Base-by-base conservation (phyloP, 1,140 invertebrate species). In the Polypedilum vanderplanki region DNA sequence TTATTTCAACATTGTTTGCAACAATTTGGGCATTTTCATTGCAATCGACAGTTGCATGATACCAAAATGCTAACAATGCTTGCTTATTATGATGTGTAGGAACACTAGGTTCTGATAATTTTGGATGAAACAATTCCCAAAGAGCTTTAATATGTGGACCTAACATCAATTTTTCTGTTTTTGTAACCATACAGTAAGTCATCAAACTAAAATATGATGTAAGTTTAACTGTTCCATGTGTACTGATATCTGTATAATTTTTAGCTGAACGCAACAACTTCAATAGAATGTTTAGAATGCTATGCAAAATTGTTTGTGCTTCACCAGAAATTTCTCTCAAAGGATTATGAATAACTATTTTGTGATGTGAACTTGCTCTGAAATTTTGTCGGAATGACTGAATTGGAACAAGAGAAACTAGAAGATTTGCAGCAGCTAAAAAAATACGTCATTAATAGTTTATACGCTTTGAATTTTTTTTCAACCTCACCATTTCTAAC, bases 41-140 rank as follows among this genome's bases (percentile, higher is more conserved):
- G 83, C 95, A 97, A 81, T 97, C 95, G 3, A 90, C 87, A 79
- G 93, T 94, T 9, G 94, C 94, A 75, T 95, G 91, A 84, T 96
- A 93, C 94, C 94, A 97, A 84, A 96, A 97, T 46, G 93, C 87
- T 33, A 98, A 85, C 74, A 98, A 84, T 4, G 94, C 93, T 85
- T 97, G 93, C 83, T 98, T 98, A 81, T 98, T 98, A 78, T 96
- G 95, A 85, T 97, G 94, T 73, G 96, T 93, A 40, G 95, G 91
- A 79, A 97, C 94, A 75, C 93, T 93, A 2, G 95, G 95, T 84
- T 98, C 95, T n/a, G 94, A 95, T 73, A 98, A 86, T 78, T 94
- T 94, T 18, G 95, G 95, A 85, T 97, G 95, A 83, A 97, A 97
- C 73, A 98, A 84, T 77, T 95, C 91, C 95, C 95, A 98, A 46